A percentile compares a stretch with the other conserved stretches of the same genome.
Evolutionary conservation across 2,888 invertebrate genomes (phyloP).

Genomic region (Acanthosoma haemorrhoidale): DNA sequence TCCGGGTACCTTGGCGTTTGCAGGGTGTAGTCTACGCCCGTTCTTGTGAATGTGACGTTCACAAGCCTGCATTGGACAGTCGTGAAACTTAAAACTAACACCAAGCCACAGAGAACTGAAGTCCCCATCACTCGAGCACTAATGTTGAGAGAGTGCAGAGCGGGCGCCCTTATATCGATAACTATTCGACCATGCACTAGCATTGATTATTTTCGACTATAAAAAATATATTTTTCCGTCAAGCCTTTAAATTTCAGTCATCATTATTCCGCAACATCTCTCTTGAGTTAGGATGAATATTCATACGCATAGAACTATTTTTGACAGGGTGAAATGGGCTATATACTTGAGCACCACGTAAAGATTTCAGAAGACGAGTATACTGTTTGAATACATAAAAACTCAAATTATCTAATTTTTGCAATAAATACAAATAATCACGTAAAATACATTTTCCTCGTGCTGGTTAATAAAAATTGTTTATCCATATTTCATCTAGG

Average conservation of each 20-base stretch:
- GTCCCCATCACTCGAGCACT: background rate
- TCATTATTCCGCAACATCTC: background rate
- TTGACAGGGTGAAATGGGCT: no score
- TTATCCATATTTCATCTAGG: no score
- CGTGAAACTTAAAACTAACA: background rate
- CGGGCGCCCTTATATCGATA: background rate
- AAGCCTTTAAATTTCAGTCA: background rate
- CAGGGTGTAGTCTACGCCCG: background rate
- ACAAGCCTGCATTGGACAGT: background rate
- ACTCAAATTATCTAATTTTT: no score
- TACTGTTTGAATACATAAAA: no score
- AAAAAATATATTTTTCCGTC: background rate
- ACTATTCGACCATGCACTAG: background rate
- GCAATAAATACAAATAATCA: no score
- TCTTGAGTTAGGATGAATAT: background rate
- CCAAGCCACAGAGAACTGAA: background rate
- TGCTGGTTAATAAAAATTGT: no score
- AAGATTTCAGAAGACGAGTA: no score
- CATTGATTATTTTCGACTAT: background rate
- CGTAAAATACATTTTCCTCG: no score
- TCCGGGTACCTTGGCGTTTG: background rate
- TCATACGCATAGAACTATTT: no score
- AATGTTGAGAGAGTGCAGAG: background rate
- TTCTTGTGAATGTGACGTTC: background rate
- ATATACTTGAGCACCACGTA: no score